Base-by-base conservation (phyloP, 92 coral and sea anemone species). In the Epizoanthus rinbou region DNA sequence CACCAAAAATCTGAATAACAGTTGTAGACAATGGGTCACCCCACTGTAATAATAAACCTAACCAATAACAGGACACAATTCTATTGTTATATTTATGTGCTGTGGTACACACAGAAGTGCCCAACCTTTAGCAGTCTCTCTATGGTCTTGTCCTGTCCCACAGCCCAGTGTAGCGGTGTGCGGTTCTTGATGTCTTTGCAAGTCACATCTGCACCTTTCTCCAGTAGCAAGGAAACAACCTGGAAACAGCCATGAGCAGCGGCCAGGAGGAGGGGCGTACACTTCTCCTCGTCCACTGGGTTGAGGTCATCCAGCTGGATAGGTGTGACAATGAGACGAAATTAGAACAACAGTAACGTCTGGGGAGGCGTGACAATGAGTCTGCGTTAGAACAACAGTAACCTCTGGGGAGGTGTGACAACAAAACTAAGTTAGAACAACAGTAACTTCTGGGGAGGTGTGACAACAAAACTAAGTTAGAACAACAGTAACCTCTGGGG, bases 161-260 rank as follows among this genome's bases (percentile, higher is more conserved):
- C 98, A 3, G 98, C 98, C 98, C 98, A 93, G 86, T 93, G 98
- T 54, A 93, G 76, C 50, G 95, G 89, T 31, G 98, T 91, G 74
- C 98, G 82, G 74, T 79, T 88, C 80, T 89, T 91, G 41, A 89
- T 92, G 70, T 93, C 98, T 59, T 89, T 92, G 41, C 93, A 86
- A 7, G 95, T 89, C 80, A 93, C 98, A 81, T 91, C 95, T 21
- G 98, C 98, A 31, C 95, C 98, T 66, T 86, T 93, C 82, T 91
- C 98, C 47, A 93, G 83, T 5, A 93, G 86, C 18, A 91, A 81
- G 21, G 98, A 93, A 43, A 93, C 98, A 15, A 93, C 95, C 41
- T 88, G 85, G 52, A 94, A 91, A 71, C 98, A 93, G 64, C 98
- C 98, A 60, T 93, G 98, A 33, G 98, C 98, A 17, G 98, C 98